A percentile compares a stretch with the other conserved stretches of the same genome.
These are phyloP conservation scores for Puntigrus tetrazona DNA, from an alignment of 2,113 vertebrate species.

Conservation along the genomic window DNA sequence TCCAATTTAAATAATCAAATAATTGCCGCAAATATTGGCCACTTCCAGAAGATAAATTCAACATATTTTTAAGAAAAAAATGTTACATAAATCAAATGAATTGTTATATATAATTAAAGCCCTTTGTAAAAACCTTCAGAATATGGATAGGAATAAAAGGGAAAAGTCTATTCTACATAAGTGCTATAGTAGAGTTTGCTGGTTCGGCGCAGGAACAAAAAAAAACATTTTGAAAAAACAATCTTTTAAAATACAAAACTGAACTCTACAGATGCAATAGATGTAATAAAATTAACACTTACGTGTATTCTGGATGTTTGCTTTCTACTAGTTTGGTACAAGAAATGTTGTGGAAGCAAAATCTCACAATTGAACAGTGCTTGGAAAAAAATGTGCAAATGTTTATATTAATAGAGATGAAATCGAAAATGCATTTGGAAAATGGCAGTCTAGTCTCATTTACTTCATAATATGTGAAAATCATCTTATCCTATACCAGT, in stretches of 20 bases:
- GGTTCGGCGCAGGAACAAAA: background rate
- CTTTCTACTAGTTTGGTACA: background rate
- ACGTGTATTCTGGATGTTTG: background rate
- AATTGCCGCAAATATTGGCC: too few species aligned
- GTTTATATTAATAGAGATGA: background rate
- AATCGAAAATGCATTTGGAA: background rate
- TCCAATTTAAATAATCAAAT: too few species aligned
- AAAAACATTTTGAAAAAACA: background rate
- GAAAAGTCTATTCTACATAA: background rate
- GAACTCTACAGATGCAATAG: background rate
- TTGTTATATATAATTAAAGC: background rate
- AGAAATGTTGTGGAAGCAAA: background rate
- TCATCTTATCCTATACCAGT: background rate
- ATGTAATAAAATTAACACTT: background rate
- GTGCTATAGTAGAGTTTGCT: background rate
- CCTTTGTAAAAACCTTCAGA: background rate
- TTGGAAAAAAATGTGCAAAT: background rate
- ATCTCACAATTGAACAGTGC: background rate
- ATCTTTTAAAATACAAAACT: background rate
- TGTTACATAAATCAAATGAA: background rate
- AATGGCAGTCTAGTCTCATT: background rate
- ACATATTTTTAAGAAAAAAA: background rate
- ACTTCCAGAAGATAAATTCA: too few species aligned
- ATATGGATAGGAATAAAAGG: background rate
- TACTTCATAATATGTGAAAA: background rate